Base-by-base conservation (phyloP, 2,113 vertebrate species). In the Tragelaphus strepsiceros region DNA sequence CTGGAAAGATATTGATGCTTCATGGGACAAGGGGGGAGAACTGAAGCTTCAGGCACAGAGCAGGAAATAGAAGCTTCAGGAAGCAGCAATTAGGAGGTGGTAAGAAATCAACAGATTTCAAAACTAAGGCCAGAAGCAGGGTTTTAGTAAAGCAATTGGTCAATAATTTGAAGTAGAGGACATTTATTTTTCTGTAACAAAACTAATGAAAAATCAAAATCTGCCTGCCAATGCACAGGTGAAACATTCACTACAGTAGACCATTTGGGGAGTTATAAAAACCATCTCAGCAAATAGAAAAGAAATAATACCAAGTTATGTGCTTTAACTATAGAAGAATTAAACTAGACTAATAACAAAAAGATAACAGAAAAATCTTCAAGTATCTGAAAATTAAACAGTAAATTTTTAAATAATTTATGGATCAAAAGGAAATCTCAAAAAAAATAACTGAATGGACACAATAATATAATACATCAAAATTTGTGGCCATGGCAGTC, bases 121-220 rank as follows among this genome's bases (percentile, higher is more conserved):
- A 94, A 98, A 88, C 5, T 98, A 98, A 98, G 98, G 98, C 95
- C 98, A 98, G 17, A 99, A 99, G 95, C 98, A 98, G n/a, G 99
- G 30, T 97, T 99, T 99, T 97, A 98, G 96, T 54, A 98, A 98
- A 96, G 98, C 98, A 0, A 99, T 99, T 91, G 97, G 98, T 97
- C 97, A 98, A 56, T 99, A 96, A 99, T 95, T 94, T 1, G 10
- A 94, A 77, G 11, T 74, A 56, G 59, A 82, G 28, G 30, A 26
- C 32, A 39, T 56, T 62, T 14, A 24, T 77, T 86, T 90, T 46
- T 83, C 8, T 71, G 43, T 82, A 90, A 28, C 43, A 86, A 39
- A 71, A 92, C 3, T 26, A 39, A 39, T 35, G 39, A 22, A 95
- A 90, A 26, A 77, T 43, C 21, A 77, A 21, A 77, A 77, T 77